Evolutionary conservation across 2,797 vertebrate species (phyloP).

Genomic region (Sphaeramia orbicularis): DNA sequence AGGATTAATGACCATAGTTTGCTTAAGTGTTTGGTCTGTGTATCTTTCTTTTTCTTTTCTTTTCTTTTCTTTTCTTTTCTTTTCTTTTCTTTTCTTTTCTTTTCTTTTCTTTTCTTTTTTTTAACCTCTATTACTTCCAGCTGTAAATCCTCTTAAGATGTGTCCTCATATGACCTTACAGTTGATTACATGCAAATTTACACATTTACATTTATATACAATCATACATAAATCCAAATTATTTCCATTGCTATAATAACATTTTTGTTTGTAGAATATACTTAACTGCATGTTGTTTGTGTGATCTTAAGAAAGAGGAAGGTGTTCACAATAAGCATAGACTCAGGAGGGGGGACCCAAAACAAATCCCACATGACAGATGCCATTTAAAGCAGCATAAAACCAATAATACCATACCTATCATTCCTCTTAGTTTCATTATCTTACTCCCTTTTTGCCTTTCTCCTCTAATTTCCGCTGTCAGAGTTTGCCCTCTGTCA

Average conservation of each 20-base stretch:
- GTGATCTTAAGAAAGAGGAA: too few species aligned
- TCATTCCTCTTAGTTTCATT: conserved; percentile 68
- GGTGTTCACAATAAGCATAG: too few species aligned
- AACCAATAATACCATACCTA: conserved; percentile 65
- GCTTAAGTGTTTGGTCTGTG: conserved; percentile 13
- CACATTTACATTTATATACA: neutral
- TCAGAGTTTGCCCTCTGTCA: conserved; percentile 79
- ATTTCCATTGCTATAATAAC: too few species aligned
- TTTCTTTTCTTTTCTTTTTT: conserved; percentile 9
- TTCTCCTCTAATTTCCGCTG: conserved; percentile 79
- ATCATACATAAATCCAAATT: too few species aligned
- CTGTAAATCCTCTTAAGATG: conserved; percentile 22
- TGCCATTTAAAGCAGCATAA: conserved; percentile 46
- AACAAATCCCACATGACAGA: conserved; percentile 47
- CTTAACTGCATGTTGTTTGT: too few species aligned
- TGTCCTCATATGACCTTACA: conserved; percentile 19
- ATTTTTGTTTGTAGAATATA: too few species aligned
- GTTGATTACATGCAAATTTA: conserved; percentile 19
- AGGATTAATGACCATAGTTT: conserved; percentile 31
- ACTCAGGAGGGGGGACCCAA: too few species aligned
- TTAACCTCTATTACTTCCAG: conserved; percentile 46
- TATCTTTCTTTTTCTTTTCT: conserved; percentile 17
- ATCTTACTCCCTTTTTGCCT: conserved; percentile 70
- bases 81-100: conserved; percentile 7
- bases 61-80: conserved; percentile 6